Base-by-base conservation (phyloP, 2,113 vertebrate genomes). In the Chlamydotis undulata region DNA sequence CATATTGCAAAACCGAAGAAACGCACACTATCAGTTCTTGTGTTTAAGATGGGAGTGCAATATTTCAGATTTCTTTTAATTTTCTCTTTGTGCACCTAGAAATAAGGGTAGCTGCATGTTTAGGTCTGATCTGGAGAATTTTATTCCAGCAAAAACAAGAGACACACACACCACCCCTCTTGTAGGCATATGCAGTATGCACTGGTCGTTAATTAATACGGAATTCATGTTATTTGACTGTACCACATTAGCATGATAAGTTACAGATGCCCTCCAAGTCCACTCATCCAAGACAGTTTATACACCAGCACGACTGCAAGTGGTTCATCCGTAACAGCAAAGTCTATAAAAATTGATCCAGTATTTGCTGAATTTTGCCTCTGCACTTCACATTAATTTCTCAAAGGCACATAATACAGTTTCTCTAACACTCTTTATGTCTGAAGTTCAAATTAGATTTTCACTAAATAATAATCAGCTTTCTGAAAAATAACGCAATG, bases 311-410 rank as follows among this genome's bases (percentile, higher is more conserved):
- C 19, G 68, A 94, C 56, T 83, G 63, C 53, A 85, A 93, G 56
- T 3, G 33, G n/a, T 19, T 92, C 75, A 52, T 81, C 64, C 74
- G 91, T 71, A 93, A 89, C 84, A 65, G 81, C 43, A 71, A 80
- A 68, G 91, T 75, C 87, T 73, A 75, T 87, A 81, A 91, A 93
- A 95, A 90, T 56, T 80, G 87, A 97, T 95, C 94, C 83, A 95
- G 29, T 92, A 92, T 92, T 93, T 92, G 39, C 75, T 77, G 71
- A 87, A 93, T 93, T 95, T 92, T 92, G 59, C 80, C 75, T 83
- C 45, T 69, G 63, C n/a, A 65, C 59, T 90, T 88, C 65, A 89
- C 35, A 63, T 86, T 92, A 57, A 87, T 95, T 94, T 96, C 94
- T 95, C 91, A 81, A 89, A 92, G 69, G 89, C 74, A 81, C 35